These are phyloP conservation scores for Ichneumoninae sp. DNA, from an alignment of 2,888 invertebrate species.

Conservation along the genomic window DNA sequence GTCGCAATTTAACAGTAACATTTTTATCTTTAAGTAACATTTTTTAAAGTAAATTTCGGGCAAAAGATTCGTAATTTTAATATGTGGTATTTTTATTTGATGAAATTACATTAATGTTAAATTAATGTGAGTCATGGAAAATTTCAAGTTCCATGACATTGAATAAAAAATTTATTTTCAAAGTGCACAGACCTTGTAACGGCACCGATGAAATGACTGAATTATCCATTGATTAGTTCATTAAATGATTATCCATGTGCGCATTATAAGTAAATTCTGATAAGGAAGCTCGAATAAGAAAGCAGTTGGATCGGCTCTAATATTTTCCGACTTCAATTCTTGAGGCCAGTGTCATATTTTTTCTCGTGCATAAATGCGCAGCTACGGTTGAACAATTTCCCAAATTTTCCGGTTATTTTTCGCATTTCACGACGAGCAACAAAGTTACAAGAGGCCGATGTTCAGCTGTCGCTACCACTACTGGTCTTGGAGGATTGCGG, in stretches of 20 bases:
- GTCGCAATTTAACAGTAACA: too few species aligned
- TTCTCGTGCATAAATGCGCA: neutral
- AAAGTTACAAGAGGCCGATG: conserved; percentile 15
- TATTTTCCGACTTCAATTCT: neutral
- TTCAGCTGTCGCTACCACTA: conserved; percentile 1
- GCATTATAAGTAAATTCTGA: neutral
- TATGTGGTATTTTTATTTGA: too few species aligned
- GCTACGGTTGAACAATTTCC: neutral
- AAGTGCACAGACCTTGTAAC: too few species aligned
- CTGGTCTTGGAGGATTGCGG: neutral
- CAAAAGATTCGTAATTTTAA: too few species aligned
- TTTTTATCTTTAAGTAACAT: too few species aligned
- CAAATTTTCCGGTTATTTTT: neutral
- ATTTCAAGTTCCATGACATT: too few species aligned
- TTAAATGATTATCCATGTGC: neutral
- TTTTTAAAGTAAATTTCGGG: too few species aligned
- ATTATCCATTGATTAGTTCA: too few species aligned
- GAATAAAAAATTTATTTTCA: too few species aligned
- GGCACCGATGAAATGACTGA: neutral
- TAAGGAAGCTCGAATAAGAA: neutral
- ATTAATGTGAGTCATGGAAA: too few species aligned
- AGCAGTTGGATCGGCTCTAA: neutral
- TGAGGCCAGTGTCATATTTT: neutral
- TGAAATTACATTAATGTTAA: too few species aligned
- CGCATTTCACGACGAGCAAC: conserved; percentile 15